Evolutionary conservation across 2,113 vertebrate species (phyloP).

Genomic region (Orthonyx spaldingii): DNA sequence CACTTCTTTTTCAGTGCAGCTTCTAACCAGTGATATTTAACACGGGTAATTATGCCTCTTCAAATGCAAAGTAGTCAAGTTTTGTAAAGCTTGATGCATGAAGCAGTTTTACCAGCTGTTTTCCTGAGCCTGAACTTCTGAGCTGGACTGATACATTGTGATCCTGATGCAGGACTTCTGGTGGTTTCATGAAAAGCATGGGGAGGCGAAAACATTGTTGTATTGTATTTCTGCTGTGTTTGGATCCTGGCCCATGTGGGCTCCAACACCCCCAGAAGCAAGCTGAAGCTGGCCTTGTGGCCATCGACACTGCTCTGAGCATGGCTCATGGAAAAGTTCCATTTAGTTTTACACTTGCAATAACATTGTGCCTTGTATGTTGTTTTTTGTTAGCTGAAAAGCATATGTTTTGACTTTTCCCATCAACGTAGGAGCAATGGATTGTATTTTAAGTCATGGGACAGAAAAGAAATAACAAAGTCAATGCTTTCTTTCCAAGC

Average conservation of each 20-base stretch:
- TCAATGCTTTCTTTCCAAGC: not conserved
- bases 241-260: conserved; percentile 32
- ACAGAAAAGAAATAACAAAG: conserved; percentile 27
- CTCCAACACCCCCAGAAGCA: conserved; percentile 33
- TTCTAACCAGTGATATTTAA: not conserved
- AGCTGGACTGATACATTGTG: not conserved
- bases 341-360: conserved; percentile 15
- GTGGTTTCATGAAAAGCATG: conserved; percentile 58
- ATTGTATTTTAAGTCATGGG: conserved; percentile 37
- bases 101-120: not conserved
- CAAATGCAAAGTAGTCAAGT: not conserved
- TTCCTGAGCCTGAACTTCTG: not conserved
- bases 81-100: not conserved
- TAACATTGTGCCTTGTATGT: conserved; percentile 17
- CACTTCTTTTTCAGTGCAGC: not conserved
- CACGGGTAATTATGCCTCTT: not conserved
- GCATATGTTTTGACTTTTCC: conserved; percentile 36
- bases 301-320: conserved; percentile 14
- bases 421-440: conserved; percentile 40
- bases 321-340: conserved; percentile 7
- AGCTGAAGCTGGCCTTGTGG: conserved; percentile 53
- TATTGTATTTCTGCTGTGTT: conserved; percentile 51
- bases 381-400: conserved; percentile 30
- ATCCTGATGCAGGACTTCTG: not conserved
- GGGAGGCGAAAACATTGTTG: not conserved